Evolutionary conservation across 2,888 invertebrate species (phyloP).

Genomic region (Lochmaea crataegi): DNA sequence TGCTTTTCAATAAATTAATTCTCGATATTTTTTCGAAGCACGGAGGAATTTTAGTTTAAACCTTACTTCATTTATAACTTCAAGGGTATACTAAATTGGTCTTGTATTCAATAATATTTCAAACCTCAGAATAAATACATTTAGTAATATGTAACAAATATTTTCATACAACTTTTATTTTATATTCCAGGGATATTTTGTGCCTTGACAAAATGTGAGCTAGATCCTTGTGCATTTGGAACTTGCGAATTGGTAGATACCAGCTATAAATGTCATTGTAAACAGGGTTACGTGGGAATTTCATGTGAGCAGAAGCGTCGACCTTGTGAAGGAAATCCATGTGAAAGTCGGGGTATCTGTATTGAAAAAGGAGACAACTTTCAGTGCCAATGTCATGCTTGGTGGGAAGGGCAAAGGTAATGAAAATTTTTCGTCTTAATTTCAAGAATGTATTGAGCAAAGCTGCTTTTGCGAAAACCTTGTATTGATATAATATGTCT

Average conservation of each 20-base stretch:
- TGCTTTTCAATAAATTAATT: no score
- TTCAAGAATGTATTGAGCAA: no score
- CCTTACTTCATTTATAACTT: no score
- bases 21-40: no score
- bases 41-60: no score
- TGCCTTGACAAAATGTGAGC: conserved; percentile 79
- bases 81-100: no score
- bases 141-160: background rate
- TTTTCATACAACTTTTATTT: no score
- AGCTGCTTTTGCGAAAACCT: no score
- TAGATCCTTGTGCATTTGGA: conserved; percentile 77
- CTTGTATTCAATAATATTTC: no score
- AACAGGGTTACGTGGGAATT: conserved; percentile 74
- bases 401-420: conserved; percentile 65
- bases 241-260: conserved; percentile 70
- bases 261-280: conserved; percentile 74
- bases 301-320: conserved; percentile 76
- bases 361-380: conserved; percentile 75
- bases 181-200: conserved; percentile 76
- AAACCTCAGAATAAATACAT: background rate
- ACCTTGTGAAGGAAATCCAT: conserved; percentile 80
- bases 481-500: no score
- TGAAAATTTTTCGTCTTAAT: no score
- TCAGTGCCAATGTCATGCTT: conserved; percentile 79
- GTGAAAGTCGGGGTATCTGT: conserved; percentile 81